Conservation (phyloP, 2,888 invertebrate species). For the Erebia aethiops region DNA sequence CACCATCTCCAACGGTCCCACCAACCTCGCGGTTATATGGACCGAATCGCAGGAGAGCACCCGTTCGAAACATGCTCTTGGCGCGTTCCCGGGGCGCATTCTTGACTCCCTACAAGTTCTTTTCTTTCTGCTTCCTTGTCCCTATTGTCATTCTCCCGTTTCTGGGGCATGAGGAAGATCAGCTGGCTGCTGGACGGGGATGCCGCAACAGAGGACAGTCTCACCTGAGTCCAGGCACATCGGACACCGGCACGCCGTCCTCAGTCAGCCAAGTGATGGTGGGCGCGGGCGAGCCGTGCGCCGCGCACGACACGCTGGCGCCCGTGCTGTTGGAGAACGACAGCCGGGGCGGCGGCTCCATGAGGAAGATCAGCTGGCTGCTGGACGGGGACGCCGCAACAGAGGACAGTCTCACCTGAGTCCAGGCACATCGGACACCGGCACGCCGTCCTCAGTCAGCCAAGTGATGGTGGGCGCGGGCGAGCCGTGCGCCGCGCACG, state of each 20-base stretch:
- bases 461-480: conserved; percentile 89
- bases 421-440: conserved; percentile 87
- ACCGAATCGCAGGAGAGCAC: too few relatives aligned
- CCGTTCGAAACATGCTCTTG: too few relatives aligned
- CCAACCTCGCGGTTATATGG: too few relatives aligned
- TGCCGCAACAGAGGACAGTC: conserved; percentile 47
- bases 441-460: conserved; percentile 88
- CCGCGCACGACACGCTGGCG: conserved; percentile 89
- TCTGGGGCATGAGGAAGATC: conserved; percentile 82
- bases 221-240: conserved; percentile 89
- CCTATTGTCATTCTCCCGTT: too few relatives aligned
- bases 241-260: conserved; percentile 87
- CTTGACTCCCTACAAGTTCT: too few relatives aligned
- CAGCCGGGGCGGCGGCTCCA: conserved; percentile 85
- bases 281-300: conserved; percentile 89
- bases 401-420: conserved; percentile 82
- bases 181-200: conserved; percentile 58
- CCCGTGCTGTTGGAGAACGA: conserved; percentile 91
- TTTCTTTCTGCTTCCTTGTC: too few relatives aligned
- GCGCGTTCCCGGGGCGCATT: too few relatives aligned
- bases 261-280: conserved; percentile 89
- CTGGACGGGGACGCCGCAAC: not conserved
- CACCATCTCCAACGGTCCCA: too few relatives aligned
- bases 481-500: conserved; percentile 89
- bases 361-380: too few relatives aligned